Evolutionary conservation across 2,888 invertebrate genomes (phyloP).

Genomic region (Noctua janthe): DNA sequence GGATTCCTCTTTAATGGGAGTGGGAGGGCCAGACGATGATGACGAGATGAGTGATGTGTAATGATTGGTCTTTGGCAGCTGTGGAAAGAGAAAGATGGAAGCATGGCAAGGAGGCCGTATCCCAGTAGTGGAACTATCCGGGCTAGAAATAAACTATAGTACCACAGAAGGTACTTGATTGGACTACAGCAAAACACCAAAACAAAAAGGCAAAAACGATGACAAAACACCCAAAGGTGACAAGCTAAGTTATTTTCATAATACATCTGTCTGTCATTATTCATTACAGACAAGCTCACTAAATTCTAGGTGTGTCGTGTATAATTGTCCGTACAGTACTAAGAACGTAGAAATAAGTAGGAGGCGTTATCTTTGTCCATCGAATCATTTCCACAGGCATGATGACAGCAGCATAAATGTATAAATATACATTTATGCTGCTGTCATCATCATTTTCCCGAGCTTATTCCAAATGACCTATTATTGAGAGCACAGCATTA

Average conservation of each 20-base stretch:
- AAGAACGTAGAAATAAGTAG: constrained; percentile 2
- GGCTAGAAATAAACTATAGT: not conserved
- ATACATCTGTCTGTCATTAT: constrained; percentile 13
- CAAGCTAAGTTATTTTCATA: constrained; percentile 6
- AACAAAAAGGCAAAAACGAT: not conserved
- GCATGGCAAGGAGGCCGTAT: not conserved
- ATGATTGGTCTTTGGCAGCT: not conserved
- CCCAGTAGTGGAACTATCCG: not conserved
- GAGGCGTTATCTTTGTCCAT: not conserved
- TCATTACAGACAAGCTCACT: constrained; percentile 43
- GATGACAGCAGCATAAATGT: no score
- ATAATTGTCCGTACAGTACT: constrained; percentile 7
- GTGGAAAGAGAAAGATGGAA: not conserved
- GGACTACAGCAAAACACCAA: no score
- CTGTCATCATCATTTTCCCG: not conserved
- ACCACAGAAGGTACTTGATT: not conserved
- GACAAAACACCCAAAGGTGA: constrained; percentile 16
- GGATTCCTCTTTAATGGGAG: no score
- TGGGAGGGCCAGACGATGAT: not conserved
- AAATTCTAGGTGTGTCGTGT: constrained; percentile 32
- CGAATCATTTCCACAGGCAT: not conserved
- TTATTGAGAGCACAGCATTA: not conserved
- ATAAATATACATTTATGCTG: not conserved
- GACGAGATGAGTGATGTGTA: not conserved
- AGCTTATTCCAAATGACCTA: not conserved